These are phyloP conservation scores for Excalfactoria chinensis DNA, from an alignment of 2,113 vertebrate genomes.

Conservation along the genomic window DNA sequence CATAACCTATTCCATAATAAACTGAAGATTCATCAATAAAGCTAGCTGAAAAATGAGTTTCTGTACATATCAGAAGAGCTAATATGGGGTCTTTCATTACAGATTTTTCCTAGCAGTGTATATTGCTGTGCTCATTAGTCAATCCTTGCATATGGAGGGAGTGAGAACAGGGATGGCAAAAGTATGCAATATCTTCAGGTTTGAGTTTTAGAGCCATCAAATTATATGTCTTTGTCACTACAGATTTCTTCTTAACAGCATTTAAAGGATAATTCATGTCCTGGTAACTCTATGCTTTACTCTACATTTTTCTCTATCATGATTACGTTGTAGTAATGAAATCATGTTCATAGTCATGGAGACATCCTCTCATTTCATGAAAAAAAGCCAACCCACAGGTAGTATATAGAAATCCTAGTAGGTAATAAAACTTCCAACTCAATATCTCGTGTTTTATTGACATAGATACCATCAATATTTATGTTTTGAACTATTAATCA, in stretches of 20 bases:
- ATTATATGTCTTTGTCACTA: neutral
- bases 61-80: neutral
- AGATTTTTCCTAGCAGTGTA: neutral
- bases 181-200: neutral
- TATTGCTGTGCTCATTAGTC: neutral
- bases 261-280: neutral
- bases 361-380: neutral
- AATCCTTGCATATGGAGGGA: neutral
- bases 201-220: neutral
- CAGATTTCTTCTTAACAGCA: neutral
- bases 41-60: neutral
- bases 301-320: neutral
- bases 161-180: neutral
- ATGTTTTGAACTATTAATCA: neutral
- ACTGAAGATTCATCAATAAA: neutral
- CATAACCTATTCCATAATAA: neutral
- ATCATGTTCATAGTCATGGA: neutral
- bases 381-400: accelerated
- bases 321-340: neutral
- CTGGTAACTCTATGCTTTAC: neutral
- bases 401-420: neutral
- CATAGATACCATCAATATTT: neutral
- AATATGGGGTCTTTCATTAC: neutral
- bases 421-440: neutral
- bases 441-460: neutral